Evolutionary conservation across 2,888 invertebrate species (phyloP), one percentile per base, ranked within the genome.

Genomic region (Apodemia zela): DNA sequence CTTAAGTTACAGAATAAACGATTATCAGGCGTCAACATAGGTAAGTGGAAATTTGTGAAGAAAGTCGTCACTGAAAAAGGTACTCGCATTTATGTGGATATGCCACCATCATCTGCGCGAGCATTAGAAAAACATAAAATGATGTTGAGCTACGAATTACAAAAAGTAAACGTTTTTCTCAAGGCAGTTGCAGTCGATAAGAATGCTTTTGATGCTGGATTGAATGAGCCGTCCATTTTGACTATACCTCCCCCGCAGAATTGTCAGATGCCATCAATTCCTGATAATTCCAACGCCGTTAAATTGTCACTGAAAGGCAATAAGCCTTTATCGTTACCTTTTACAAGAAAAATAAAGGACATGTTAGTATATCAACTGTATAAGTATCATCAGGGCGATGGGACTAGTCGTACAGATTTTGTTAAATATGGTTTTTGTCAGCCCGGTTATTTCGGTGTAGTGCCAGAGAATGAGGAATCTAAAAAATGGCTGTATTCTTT

Each of bases 31-130:
- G 73, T 85, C 63, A 77, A 85, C 65, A 74, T 90, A 70, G 73
- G 76, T 74, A 85, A 81, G 77, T 91, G 90, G 90, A 89, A 89
- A 69, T 76, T 83, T 17, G 87, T 90, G 0, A 89, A 86, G 71
- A 84, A 84, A 65, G 77, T 89, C 8, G 73, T 86, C 3, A 86
- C 77, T 0, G 62, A 62, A 0, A 87, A 85, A 61, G 90, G 90
- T 1, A 89, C 85, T 8, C 73, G 89, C 15, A 63, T 91, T 5
- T 91, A 89, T 66, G 85, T 89, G 0, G 90, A 91, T 60, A 87
- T 91, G 79, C 89, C 88, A 0, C 86, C 88, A 13, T 80, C 87
- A 0, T 79, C 85, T 0, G 86, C 88, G 2, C 82, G 85, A 13
- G 82, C 82, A 1, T 74, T 91, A 3, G 87, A 87, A 63, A 75